Base-by-base conservation (phyloP, 2,797 vertebrate genomes). In the Hyperoplus lanceolatus region DNA sequence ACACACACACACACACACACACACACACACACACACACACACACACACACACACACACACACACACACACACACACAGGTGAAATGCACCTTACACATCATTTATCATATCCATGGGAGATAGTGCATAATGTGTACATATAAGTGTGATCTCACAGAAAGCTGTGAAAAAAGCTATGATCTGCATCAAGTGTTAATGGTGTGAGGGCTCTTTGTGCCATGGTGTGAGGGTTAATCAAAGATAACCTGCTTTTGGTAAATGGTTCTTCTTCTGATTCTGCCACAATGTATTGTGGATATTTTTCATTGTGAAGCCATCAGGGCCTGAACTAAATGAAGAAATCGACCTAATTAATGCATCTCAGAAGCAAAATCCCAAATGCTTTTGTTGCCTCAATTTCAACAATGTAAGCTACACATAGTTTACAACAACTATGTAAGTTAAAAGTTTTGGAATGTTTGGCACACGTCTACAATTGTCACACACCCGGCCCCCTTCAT, bases 201-300 rank as follows among this genome's bases (percentile, higher is more conserved):
- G 5, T 0, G 39, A 43, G 8, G 10, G 7, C n/a, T 58, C 51
- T 58, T n/a, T 58, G 48, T 21, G 67, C 49, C 2, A 5, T 10
- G 18, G 18, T 15, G 14, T 5, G 38, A 62, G 38, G 55, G 58
- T 57, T 14, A 61, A 73, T 67, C 65, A 61, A 39, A 69, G 21
- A 58, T 53, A 53, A 77, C 73, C 56, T 62, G 55, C 57, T 6
- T 61, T 15, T 53, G 45, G 50, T 6, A 53, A 21, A 51, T 57
- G 56, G 14, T 36, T 51, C 72, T 38, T 45, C 60, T 54, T 66
- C 42, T 70, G 46, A 82, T 76, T 14, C 18, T 36, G n/a, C 3
- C 15, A 29, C 5, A 12, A 9, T 29, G 0, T 2, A 1, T 16
- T 55, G 15, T 65, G 66, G 55, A 75, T 70, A 60, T 65, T 70